phyloP scores from a whole-genome alignment of 2,888 invertebrate species.

The Euzetes globulus region DNA sequence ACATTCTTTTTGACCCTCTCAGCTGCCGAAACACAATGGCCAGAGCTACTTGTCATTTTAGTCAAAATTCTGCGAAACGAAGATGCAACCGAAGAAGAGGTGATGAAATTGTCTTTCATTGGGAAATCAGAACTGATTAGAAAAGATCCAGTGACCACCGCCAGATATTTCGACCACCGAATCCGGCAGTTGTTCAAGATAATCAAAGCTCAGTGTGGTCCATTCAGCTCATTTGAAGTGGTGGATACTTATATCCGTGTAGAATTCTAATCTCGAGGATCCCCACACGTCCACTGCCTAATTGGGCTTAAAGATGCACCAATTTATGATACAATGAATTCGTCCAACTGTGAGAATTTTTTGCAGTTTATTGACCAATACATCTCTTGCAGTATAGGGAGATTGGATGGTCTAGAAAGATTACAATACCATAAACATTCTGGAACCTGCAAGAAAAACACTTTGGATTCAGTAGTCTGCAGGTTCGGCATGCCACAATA shows the following conservation, averaged over 20 bases:
- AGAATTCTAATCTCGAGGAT: conserved; percentile 37
- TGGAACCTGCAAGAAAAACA: background rate
- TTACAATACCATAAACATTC: conserved; percentile 25
- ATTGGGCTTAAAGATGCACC: conserved; percentile 38
- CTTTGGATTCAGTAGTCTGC: background rate
- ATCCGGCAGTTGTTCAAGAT: conserved; percentile 36
- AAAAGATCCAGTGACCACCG: conserved; percentile 42
- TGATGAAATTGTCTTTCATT: background rate
- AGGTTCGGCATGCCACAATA: conserved; percentile 35
- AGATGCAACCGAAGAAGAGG: background rate
- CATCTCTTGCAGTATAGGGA: background rate
- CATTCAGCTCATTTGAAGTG: background rate
- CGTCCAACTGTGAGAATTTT: background rate
- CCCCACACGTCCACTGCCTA: conserved; percentile 38
- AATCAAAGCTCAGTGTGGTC: background rate
- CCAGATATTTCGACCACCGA: conserved; percentile 42
- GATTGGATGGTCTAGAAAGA: background rate
- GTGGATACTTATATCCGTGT: conserved; percentile 24
- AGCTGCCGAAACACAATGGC: conserved; percentile 23
- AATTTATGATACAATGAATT: background rate
- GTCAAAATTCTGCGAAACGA: conserved; percentile 36
- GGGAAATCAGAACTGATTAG: conserved; percentile 36
- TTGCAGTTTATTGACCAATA: background rate
- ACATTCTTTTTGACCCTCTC: conserved; percentile 24
- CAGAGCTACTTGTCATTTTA: conserved; percentile 33